Base-by-base conservation (phyloP, 2,888 invertebrate species). In the Rhaphigaster nebulosa region DNA sequence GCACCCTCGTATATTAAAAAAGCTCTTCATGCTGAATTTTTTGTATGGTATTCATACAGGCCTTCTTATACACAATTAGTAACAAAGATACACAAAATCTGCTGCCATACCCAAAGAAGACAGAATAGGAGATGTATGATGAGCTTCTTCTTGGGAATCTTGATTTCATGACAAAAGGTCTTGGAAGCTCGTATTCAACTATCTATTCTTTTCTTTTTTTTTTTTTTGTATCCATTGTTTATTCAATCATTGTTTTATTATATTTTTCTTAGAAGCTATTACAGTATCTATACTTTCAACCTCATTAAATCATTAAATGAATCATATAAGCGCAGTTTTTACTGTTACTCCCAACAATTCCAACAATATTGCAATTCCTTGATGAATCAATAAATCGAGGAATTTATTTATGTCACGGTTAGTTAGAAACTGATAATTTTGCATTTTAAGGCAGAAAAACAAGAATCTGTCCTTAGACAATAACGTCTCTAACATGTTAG, bases 361-460 rank as follows among this genome's bases (percentile, higher is more conserved):
- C 45, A 45, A 45, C 10, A 45, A 10, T 1, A 23, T 76, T 10
- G 26, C 70, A 29, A 70, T 38, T 76, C 20, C 38, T 76, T 23
- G 34, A 34, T 76, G 38, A 76, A 38, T 76, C 70, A 76, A 76
- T 65, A 65, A 65, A 65, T 20, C 38, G 0, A 38, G 23, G 70
- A 34, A 76, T 76, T 38, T 38, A 38, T 76, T 76, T 38, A 76
- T 76, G 34, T 38, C 34, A 38, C 38, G 70, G 34, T 38, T 34
- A 8, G 70, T 38, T 20, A 1, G 20, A 1, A 34, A 4, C 34
- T 29, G 29, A 76, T 76, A 38, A 76, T 38, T 2, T 38, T 0
- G 70, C 70, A 76, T 38, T 76, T 76, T 76, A 38, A 76, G 34
- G 20, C 70, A 38, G 70, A 76, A 76, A 76, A 76, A 76, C 70